Evolutionary conservation across 2,113 vertebrate species (phyloP), one percentile per base, ranked within the genome.

Genomic region (Apistogramma diplotaenia): DNA sequence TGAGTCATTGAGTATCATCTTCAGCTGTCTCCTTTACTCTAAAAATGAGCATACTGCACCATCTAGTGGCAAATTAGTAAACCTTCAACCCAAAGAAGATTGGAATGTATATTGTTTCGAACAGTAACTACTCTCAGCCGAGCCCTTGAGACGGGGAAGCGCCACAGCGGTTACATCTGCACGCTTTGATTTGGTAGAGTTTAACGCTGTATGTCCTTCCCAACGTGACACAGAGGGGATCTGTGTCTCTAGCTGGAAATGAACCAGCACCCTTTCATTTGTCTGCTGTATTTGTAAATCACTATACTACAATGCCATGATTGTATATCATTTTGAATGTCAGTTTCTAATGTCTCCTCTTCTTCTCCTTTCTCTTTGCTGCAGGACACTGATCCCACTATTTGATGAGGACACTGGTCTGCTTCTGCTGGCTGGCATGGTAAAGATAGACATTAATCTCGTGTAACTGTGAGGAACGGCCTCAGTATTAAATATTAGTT

Each of bases 391-490:
- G 84, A 95, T 98, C 59, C 97, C 98, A 0, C 92, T 99, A 83
- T 96, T 96, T 16, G 98, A 99, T 8, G 81, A 94, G 0, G 97
- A 98, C 93, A 96, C 97, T 0, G 95, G 96, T 31, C 95, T 99
- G 27, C 96, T 99, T 37, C 59, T 97, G 27, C 85, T 99, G 76
- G 94, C 96, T 1, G 97, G 95, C 86, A 96, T 96, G 96, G 98
- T 99, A 81, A 95, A 31, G 93, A 29, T 19, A 16, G 16, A 54
- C 3, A 78, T 46, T 6, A 18, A 43, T 35, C 2, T 1, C 16
- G 8, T 72, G 3, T 54, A 13, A 21, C 3, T 4, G n/a, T 33
- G 18, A 19, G 31, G 10, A 53, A 72, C 23, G 21, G 65, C 43
- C 29, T 70, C 5, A 31, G 29, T 51, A 13, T 70, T 51, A 3